A percentile compares a stretch with the other conserved stretches of the same genome.
These are phyloP conservation scores for Hoplostethus mediterraneus DNA, from an alignment of 2,797 vertebrate species.

Conservation along the genomic window DNA sequence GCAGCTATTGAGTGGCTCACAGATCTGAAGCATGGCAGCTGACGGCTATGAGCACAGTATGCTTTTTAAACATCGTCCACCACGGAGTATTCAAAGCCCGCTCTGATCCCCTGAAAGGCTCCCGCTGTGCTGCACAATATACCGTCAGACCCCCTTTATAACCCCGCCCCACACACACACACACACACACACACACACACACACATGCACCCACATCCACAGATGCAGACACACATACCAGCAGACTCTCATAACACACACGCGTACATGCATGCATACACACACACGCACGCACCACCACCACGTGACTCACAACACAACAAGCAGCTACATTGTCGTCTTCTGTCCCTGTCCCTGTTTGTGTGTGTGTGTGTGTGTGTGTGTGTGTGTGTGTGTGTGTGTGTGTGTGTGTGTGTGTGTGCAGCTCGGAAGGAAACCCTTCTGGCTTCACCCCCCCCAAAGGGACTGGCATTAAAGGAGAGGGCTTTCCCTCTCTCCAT, in stretches of 20 bases:
- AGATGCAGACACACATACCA: not conserved
- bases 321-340: not conserved
- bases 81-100: slow-evolving; percentile 50
- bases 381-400: slow-evolving; percentile 16
- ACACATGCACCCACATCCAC: slow-evolving; percentile 8
- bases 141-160: slow-evolving; percentile 16
- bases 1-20: slow-evolving; percentile 28
- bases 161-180: slow-evolving; percentile 17
- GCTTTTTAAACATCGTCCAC: slow-evolving; percentile 54
- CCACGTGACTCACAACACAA: slow-evolving; percentile 8
- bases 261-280: slow-evolving; percentile 13
- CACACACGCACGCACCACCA: slow-evolving; percentile 16
- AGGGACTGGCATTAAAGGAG: slow-evolving; percentile 70
- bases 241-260: not conserved
- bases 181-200: slow-evolving; percentile 13
- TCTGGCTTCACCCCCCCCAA: slow-evolving; percentile 53
- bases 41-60: slow-evolving; percentile 40
- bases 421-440: slow-evolving; percentile 70
- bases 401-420: slow-evolving; percentile 10
- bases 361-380: slow-evolving; percentile 12
- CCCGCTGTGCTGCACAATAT: slow-evolving; percentile 51
- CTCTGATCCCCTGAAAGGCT: slow-evolving; percentile 64
- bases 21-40: slow-evolving; percentile 44
- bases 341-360: slow-evolving; percentile 27
- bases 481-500: slow-evolving; percentile 77